Percentiles rank a stretch among this genome's conserved stretches.
Evolutionary conservation across 2,797 vertebrate genomes (phyloP).

Genomic region (Brachyalestes nurse): DNA sequence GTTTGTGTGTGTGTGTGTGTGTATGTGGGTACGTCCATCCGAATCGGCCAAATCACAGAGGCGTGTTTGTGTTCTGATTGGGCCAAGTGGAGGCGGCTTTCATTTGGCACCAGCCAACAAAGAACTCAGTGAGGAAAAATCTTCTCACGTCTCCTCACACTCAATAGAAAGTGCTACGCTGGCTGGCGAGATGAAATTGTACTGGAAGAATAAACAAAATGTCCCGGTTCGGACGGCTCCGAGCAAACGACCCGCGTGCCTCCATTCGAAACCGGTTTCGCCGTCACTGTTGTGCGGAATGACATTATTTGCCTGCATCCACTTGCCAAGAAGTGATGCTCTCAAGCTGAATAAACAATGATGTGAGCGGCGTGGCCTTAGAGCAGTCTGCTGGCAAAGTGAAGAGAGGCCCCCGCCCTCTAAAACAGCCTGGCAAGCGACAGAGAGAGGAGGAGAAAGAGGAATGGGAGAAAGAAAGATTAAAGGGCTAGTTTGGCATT

Average conservation of each 20-base stretch:
- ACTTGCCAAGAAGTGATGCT: slow-evolving; percentile 70
- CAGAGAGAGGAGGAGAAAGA: slow-evolving; percentile 11
- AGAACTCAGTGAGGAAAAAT: slow-evolving; percentile 73
- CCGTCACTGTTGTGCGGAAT: slow-evolving; percentile 45
- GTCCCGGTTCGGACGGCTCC: background rate
- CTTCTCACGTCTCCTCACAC: slow-evolving; percentile 72
- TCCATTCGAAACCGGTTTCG: background rate
- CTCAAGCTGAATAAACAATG: slow-evolving; percentile 79
- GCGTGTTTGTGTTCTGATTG: slow-evolving; percentile 82
- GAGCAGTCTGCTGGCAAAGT: slow-evolving; percentile 70
- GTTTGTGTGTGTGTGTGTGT: slow-evolving; percentile 45
- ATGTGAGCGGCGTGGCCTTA: slow-evolving; percentile 68
- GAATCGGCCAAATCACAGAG: slow-evolving; percentile 76
- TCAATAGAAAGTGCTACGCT: slow-evolving; percentile 58
- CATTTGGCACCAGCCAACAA: slow-evolving; percentile 77
- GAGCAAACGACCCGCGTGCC: slow-evolving; percentile 33
- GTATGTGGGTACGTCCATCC: slow-evolving; percentile 40
- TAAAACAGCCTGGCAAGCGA: slow-evolving; percentile 29
- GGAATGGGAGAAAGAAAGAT: background rate
- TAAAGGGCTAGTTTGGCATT: background rate
- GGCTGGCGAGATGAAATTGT: slow-evolving; percentile 65
- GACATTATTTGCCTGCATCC: slow-evolving; percentile 54
- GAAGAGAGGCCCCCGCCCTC: slow-evolving; percentile 60
- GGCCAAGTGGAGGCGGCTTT: slow-evolving; percentile 74
- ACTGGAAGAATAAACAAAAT: slow-evolving; percentile 45